Evolutionary conservation across 2,888 invertebrate species (phyloP), one percentile per base, ranked within the genome.

Genomic region (Drosophila imparisetae): DNA sequence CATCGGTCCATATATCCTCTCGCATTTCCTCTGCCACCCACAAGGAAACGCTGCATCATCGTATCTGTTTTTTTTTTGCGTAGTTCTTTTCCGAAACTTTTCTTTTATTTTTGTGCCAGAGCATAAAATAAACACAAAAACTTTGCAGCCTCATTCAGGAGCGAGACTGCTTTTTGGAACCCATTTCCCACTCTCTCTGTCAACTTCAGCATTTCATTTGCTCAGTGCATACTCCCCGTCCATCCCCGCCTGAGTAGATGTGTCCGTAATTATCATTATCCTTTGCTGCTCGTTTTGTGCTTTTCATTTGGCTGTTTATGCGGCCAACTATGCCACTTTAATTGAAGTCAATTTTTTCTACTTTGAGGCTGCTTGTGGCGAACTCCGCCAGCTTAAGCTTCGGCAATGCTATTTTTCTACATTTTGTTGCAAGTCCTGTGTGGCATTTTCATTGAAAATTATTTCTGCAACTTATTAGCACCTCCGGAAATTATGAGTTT

Each of bases 401-500:
- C 27, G 8, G 61, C 45, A 18, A 6, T 15, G 38, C 7, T 10
- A 42, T n/a, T 58, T 61, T 40, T 15, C 65, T 29, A 36, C 52
- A 72, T 68, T 73, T 79, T 71, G 65, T 64, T 72, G 62, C 66
- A 77, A 63, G 73, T 42, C 63, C 38, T 27, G 27, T 13, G 27
- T 53, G 63, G 65, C 68, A 73, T 78, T 86, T 77, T 80, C 82
- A 83, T 85, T 86, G 81, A 77, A 83, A 86, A 86, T 89, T 78
- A 85, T 89, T 81, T 80, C 32, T 83, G 88, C 84, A 89, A 86
- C 89, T 86, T 86, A 89, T 86, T 86, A 86, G 85, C 86, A 86
- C 86, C 86, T 89, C 86, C 83, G 89, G 85, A 89, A 86, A 86
- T 86, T 86, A 86, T 88, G 89, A 86, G 80, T 82, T 81, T 77